phyloP scores from a whole-genome alignment of 1,140 invertebrate genomes.

The Tyrophagus putrescentiae region DNA sequence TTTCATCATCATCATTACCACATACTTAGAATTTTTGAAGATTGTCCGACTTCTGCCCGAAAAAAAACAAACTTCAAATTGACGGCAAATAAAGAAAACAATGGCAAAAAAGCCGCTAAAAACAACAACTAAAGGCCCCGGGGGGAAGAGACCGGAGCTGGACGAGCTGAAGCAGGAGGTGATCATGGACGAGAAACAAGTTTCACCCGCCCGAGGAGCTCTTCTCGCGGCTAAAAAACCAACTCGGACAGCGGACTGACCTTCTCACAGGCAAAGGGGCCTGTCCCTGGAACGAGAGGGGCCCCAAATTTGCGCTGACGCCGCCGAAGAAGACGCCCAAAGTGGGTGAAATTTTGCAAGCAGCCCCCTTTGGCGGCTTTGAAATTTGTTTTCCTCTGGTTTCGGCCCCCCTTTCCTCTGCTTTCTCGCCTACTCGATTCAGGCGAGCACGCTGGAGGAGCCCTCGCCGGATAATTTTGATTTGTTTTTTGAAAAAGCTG shows the following conservation, averaged over 20 bases:
- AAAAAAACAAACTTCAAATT: too few species aligned
- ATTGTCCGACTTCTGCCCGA: too few species aligned
- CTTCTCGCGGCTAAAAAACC: constrained; percentile 65
- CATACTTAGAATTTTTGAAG: too few species aligned
- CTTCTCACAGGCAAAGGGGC: constrained; percentile 37
- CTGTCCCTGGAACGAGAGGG: constrained; percentile 45
- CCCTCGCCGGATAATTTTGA: constrained; percentile 37
- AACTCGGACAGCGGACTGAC: constrained; percentile 72
- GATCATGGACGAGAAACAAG: constrained; percentile 93
- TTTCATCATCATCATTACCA: too few species aligned
- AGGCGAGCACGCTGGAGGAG: constrained; percentile 34
- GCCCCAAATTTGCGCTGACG: constrained; percentile 52
- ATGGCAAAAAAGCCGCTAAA: too few species aligned
- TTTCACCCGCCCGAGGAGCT: constrained; percentile 88
- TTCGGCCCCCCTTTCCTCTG: constrained; percentile 58
- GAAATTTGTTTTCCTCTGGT: constrained; percentile 57
- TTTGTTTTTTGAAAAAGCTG: constrained; percentile 14
- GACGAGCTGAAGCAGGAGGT: constrained; percentile 84
- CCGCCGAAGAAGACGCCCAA: constrained; percentile 45
- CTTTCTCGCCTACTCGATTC: constrained; percentile 46
- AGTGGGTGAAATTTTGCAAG: constrained; percentile 44
- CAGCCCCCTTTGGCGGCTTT: constrained; percentile 56
- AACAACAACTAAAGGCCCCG: too few species aligned
- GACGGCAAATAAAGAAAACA: too few species aligned
- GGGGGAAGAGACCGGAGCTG: too few species aligned